Conservation (phyloP, 2,113 vertebrate species). For the Eptatretus burgeri region DNA sequence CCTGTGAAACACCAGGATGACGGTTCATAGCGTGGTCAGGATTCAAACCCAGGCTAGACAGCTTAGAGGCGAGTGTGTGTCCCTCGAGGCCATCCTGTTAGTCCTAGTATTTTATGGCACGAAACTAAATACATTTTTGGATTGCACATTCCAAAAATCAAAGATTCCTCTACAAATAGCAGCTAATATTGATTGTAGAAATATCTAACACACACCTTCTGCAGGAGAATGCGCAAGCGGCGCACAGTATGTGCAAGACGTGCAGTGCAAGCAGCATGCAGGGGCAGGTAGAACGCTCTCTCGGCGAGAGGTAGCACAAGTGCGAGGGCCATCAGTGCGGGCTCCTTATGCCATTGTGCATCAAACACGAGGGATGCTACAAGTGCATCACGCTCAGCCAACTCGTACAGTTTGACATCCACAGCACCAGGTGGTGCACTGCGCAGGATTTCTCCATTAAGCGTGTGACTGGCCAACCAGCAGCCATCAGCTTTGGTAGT, state of each 20-base stretch:
- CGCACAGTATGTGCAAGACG: background rate
- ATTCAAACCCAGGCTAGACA: too few relatives aligned
- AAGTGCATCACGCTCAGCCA: slow-evolving; percentile 80
- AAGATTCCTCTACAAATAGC: too few relatives aligned
- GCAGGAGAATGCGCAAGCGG: background rate
- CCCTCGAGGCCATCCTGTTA: too few relatives aligned
- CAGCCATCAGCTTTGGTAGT: background rate
- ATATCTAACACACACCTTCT: background rate
- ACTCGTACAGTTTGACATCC: slow-evolving; percentile 85
- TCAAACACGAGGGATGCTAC: slow-evolving; percentile 92
- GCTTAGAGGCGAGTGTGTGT: too few relatives aligned
- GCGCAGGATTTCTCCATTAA: slow-evolving; percentile 84
- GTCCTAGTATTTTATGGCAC: too few relatives aligned
- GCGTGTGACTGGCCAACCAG: slow-evolving; percentile 77
- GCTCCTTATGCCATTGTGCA: slow-evolving; percentile 16
- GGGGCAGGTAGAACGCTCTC: slow-evolving; percentile 60
- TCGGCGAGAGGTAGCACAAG: slow-evolving; percentile 71
- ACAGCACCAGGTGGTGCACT: slow-evolving; percentile 78
- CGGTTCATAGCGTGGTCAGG: too few relatives aligned
- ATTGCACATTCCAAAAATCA: too few relatives aligned
- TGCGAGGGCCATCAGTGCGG: slow-evolving; percentile 38
- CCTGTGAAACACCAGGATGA: too few relatives aligned
- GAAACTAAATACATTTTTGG: too few relatives aligned
- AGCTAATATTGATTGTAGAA: too few relatives aligned
- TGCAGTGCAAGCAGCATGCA: slow-evolving; percentile 22